Percentiles rank a stretch among this genome's conserved stretches.
Conservation (phyloP, 2,797 vertebrate genomes). For the Smutsia temminckii region DNA sequence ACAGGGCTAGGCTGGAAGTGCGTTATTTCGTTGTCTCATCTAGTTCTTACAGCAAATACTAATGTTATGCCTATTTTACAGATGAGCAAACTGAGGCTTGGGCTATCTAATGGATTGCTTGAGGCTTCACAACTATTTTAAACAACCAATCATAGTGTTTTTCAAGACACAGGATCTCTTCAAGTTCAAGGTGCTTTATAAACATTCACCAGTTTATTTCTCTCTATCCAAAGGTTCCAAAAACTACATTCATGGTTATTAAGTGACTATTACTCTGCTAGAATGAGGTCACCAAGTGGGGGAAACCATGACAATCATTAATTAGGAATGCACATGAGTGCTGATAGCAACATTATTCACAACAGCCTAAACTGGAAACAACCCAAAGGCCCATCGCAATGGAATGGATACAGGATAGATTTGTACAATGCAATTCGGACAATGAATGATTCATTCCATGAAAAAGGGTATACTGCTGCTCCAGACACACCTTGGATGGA, state of each 20-base stretch:
- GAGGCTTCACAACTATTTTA: neutral
- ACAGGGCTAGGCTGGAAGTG: neutral
- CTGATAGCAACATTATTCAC: neutral
- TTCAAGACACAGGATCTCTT: constrained; percentile 16
- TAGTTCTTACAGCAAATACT: neutral
- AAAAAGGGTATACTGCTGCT: neutral
- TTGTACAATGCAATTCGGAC: neutral
- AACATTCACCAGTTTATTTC: neutral
- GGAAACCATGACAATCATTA: neutral
- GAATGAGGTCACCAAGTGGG: neutral
- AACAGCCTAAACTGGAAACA: neutral
- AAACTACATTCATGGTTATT: neutral
- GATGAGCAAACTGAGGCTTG: neutral
- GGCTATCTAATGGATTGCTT: neutral
- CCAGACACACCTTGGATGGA: neutral
- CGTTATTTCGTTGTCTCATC: neutral
- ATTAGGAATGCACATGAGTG: neutral
- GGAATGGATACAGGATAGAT: neutral
- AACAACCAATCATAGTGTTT: neutral
- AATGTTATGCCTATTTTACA: neutral
- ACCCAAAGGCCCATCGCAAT: neutral
- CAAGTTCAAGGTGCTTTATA: neutral
- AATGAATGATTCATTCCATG: neutral
- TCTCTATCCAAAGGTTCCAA: neutral
- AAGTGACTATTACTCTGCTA: neutral